Base-by-base conservation (phyloP, 2,888 invertebrate species). In the Cotesia congregata region DNA sequence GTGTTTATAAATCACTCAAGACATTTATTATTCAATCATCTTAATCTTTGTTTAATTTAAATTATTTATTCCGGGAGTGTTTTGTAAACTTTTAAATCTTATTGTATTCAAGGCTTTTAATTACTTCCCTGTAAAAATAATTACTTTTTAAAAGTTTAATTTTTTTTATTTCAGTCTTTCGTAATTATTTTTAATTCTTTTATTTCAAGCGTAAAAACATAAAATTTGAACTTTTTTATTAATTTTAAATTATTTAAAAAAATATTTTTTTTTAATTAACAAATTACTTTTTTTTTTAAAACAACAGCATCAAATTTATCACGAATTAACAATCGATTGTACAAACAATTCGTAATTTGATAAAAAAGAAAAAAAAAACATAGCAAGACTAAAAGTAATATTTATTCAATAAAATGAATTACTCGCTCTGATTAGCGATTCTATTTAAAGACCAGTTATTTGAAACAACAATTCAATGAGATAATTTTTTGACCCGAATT, bases 1-100 rank as follows among this genome's bases (percentile, higher is more conserved):
- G 30, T 9, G 7, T 20, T 62, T n/a, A 40, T 68, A 38, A 68
- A 68, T 68, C 68, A 40, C n/a, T 40, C 41, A 15, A 68, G 20
- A 17, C 20, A 20, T 20, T 20, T 62, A 7, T 62, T 62, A 62
- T 15, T 20, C 62, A 62, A 20, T 62, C 15, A 62, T 62, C 6
- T 15, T 15, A 62, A 17, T 62, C 15, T 62, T 15, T 62, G 6
- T 7, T 17, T 15, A 62, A 15, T 62, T 62, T 62, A 0, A 62
- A 62, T 7, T 5, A 17, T 62, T 62, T 15, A 6, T 62, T 62
- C 20, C 15, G n/a, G 6, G 15, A 7, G 62, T 62, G 20, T 20
- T 20, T 6, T 15, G 62, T n/a, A n/a, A 62, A 62, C 15, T 62
- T 62, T 62, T 4, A 17, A 62, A 62, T 62, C 30, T 30, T 30